Conservation (phyloP, 92 coral and sea anemone genomes). For the Chrysogorgia sp. region DNA sequence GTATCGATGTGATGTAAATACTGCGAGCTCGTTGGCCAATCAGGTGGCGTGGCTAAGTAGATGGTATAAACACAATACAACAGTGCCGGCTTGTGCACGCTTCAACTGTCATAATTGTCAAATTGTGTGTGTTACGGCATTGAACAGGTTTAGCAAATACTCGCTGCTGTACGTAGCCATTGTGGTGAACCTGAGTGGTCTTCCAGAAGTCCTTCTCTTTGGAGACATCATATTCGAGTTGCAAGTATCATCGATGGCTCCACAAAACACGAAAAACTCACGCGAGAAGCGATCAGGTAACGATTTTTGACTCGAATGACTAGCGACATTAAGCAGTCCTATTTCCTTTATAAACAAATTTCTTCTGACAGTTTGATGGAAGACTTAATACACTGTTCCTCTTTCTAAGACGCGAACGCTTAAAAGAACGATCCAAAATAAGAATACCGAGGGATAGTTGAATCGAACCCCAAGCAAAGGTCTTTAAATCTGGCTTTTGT, state of each 20-base stretch:
- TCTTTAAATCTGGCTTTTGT: too few species aligned
- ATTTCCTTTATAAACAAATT: slow-evolving; percentile 15
- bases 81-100: slow-evolving; percentile 53
- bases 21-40: slow-evolving; percentile 9
- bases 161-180: slow-evolving; percentile 6
- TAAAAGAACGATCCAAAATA: too few species aligned
- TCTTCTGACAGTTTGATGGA: neutral
- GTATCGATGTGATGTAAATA: slow-evolving; percentile 23
- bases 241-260: slow-evolving; percentile 12
- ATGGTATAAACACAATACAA: slow-evolving; percentile 47
- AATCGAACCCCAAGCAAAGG: too few species aligned
- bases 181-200: neutral
- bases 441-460: too few species aligned
- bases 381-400: neutral
- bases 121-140: slow-evolving; percentile 84
- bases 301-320: slow-evolving; percentile 14
- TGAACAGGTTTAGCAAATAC: slow-evolving; percentile 99
- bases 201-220: neutral
- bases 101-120: slow-evolving; percentile 99
- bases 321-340: slow-evolving; percentile 7
- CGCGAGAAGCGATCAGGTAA: slow-evolving; percentile 41
- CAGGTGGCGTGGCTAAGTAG: slow-evolving; percentile 2
- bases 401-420: neutral
- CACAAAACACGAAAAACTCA: slow-evolving; percentile 34
- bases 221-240: too few species aligned